Evolutionary conservation across 2,888 invertebrate species (phyloP).

Genomic region (Ophioninae sp.): DNA sequence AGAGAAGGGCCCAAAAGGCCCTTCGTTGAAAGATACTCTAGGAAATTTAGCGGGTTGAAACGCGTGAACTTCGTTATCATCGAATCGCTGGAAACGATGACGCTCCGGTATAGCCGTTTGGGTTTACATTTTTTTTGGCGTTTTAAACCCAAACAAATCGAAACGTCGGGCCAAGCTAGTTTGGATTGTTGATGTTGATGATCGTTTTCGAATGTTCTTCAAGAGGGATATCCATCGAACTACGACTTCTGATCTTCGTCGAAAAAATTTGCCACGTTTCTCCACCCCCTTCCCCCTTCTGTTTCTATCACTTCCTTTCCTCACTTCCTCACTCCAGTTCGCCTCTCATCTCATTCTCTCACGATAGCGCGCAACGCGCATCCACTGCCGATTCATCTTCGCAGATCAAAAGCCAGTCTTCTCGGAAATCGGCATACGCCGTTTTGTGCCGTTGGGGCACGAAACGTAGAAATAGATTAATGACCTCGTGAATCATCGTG

Average conservation of each 20-base stretch:
- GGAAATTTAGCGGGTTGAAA: not conserved
- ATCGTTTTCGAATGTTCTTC: not conserved
- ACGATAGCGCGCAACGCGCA: slow-evolving; percentile 49
- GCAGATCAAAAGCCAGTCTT: slow-evolving; percentile 77
- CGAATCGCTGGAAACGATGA: not conserved
- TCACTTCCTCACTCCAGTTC: not conserved
- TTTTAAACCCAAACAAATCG: not conserved
- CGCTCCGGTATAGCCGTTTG: not conserved
- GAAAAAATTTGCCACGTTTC: not conserved
- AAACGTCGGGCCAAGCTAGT: too few species aligned
- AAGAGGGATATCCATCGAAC: slow-evolving; percentile 29
- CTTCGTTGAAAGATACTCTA: not conserved
- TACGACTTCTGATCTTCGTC: slow-evolving; percentile 32
- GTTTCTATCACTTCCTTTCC: not conserved
- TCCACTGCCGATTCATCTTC: slow-evolving; percentile 76
- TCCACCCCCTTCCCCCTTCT: not conserved
- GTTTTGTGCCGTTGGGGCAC: slow-evolving; percentile 48
- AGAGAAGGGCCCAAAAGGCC: not conserved
- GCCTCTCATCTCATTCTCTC: slow-evolving; percentile 15
- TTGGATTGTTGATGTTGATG: not conserved
- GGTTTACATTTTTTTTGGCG: not conserved
- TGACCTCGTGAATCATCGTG: slow-evolving; percentile 77
- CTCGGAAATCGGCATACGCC: slow-evolving; percentile 76
- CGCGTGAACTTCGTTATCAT: not conserved
- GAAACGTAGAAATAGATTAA: slow-evolving; percentile 78